Base-by-base conservation (phyloP, 2,113 vertebrate species). In the Terrapene triunguis region DNA sequence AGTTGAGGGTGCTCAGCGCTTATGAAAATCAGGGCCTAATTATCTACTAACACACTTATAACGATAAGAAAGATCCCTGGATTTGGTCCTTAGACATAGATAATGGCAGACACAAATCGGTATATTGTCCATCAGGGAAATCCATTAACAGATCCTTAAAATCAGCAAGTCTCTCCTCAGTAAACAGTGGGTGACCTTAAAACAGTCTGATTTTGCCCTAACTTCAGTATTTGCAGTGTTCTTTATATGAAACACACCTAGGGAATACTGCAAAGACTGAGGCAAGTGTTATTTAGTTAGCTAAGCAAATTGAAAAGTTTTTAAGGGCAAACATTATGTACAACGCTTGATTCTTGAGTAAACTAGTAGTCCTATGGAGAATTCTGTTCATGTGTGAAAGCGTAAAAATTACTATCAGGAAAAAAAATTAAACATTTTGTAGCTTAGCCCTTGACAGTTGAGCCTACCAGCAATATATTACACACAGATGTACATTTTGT, bases 401-500 rank as follows among this genome's bases (percentile, higher is more conserved):
- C 87, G 89, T 79, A 85, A 89, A 92, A 96, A 96, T 90, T 6
- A 87, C 82, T 81, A 93, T 32, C 50, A 93, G 53, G 25, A 93
- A 92, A 93, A 88, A 82, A 78, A 87, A 85, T 92, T 47, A 88
- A 96, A 85, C 87, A 69, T 12, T 54, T 35, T 86, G 79, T 79
- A 95, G 89, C 53, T 62, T 54, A 21, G 90, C 81, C 85, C 89
- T 91, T 96, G 95, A 95, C 95, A 95, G 93, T 82, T 90, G 84
- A 93, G 84, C 83, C 89, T 89, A 62, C 54, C 87, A 93, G 92
- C 93, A 96, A 97, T 93, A 90, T 92, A 98, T 96, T 96, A 94
- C 94, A 96, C 95, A 89, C 85, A 97, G 96, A 98, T 96, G 95
- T 95, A 96, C 97, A 97, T 94, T 95, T 96, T 95, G 96, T 95